These are phyloP conservation scores for Electrophaes corylata DNA, from an alignment of 2,888 invertebrate species.

Conservation along the genomic window DNA sequence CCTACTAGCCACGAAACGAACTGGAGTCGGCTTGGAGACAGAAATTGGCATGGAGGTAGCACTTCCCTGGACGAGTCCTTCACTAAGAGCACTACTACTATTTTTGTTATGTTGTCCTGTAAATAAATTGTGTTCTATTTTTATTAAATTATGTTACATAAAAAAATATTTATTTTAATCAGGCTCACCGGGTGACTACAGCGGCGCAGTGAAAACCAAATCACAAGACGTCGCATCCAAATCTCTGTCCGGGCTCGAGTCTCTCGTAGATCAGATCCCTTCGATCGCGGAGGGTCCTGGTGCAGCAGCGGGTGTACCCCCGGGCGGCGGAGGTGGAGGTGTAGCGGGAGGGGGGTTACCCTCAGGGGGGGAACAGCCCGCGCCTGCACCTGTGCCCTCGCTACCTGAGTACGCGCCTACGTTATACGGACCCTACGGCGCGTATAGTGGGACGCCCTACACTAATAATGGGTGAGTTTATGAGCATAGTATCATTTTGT, in stretches of 20 bases:
- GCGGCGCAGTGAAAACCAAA: slow-evolving; percentile 72
- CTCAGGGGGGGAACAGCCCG: slow-evolving; percentile 37
- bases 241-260: slow-evolving; percentile 93
- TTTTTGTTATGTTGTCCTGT: too few relatives aligned
- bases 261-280: slow-evolving; percentile 95
- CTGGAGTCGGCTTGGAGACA: too few relatives aligned
- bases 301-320: slow-evolving; percentile 40
- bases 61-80: too few relatives aligned
- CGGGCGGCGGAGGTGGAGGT: slow-evolving; percentile 75
- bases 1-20: too few relatives aligned
- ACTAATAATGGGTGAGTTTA: slow-evolving; percentile 65
- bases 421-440: slow-evolving; percentile 69
- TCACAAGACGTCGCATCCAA: slow-evolving; percentile 92
- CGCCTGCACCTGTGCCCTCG: slow-evolving; percentile 51
- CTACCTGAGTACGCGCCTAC: slow-evolving; percentile 56
- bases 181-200: slow-evolving; percentile 74
- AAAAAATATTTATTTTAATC: neutral
- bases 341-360: slow-evolving; percentile 24
- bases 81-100: too few relatives aligned
- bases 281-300: slow-evolving; percentile 90
- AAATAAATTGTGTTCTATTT: too few relatives aligned
- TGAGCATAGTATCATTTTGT: neutral
- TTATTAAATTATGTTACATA: too few relatives aligned
- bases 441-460: slow-evolving; percentile 65
- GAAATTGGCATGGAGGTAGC: too few relatives aligned